phyloP scores from a whole-genome alignment of 2,888 invertebrate species.

The Anaspis maculata region DNA sequence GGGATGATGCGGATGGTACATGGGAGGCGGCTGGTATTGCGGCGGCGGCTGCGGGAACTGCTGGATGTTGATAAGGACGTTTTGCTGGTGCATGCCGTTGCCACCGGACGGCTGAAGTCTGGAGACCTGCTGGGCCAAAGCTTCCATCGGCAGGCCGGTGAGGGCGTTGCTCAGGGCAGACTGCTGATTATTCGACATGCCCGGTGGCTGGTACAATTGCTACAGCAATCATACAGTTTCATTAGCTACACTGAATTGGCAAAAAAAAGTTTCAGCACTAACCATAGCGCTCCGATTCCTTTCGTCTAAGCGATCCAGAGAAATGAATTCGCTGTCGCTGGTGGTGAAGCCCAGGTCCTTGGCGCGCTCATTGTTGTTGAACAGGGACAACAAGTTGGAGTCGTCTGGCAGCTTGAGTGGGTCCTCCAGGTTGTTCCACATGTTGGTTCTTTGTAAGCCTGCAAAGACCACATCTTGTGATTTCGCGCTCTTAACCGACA shows the following conservation, averaged over 20 bases:
- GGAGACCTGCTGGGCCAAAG: conserved; percentile 43
- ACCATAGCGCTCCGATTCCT: conserved; percentile 35
- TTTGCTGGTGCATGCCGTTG: conserved; percentile 50
- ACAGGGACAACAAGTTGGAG: conserved; percentile 31
- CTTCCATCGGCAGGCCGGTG: conserved; percentile 42
- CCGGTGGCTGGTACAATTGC: conserved; percentile 38
- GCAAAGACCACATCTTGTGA: too few relatives aligned
- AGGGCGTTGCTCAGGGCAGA: conserved; percentile 6
- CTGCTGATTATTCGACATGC: too few relatives aligned
- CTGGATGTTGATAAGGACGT: conserved; percentile 57
- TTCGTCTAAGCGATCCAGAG: conserved; percentile 36
- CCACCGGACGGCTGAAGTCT: conserved; percentile 32
- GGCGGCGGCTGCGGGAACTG: conserved; percentile 49
- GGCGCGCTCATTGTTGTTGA: conserved; percentile 35
- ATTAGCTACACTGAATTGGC: neutral
- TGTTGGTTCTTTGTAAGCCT: too few relatives aligned
- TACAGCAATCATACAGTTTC: conserved; percentile 14
- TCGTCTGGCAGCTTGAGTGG: conserved; percentile 37
- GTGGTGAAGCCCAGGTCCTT: conserved; percentile 39
- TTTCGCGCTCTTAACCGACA: too few relatives aligned
- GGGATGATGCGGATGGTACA: conserved; percentile 38
- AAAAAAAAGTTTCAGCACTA: conserved; percentile 12
- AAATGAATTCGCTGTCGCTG: conserved; percentile 40
- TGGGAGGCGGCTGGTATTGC: conserved; percentile 44
- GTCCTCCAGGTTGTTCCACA: conserved; percentile 27